Base-by-base conservation (phyloP, 2,888 invertebrate species). In the Drosophila subsilvestris region DNA sequence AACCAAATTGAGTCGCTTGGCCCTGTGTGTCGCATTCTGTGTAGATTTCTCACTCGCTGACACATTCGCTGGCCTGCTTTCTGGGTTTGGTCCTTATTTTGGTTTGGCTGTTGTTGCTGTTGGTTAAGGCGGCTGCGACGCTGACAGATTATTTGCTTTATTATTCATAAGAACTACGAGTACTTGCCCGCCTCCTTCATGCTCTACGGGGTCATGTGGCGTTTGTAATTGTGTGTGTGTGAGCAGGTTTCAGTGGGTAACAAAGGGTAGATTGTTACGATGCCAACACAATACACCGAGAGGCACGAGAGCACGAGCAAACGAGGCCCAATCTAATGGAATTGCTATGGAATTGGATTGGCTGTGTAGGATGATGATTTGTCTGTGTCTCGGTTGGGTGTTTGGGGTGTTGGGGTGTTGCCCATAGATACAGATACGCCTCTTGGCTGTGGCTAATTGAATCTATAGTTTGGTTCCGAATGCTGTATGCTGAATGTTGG, bases 141-240 rank as follows among this genome's bases (percentile, higher is more conserved):
- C 78, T 89, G 88, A 87, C 89, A 86, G 83, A 87, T 88, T 89
- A 89, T 89, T 89, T 83, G 80, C 77, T 89, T 87, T 85, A 89
- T 88, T 88, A 89, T 90, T 88, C 90, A 90, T 89, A 85, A 83
- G 81, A 74, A 76, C 70, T 66, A 54, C 59, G 70, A 74, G 65
- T 55, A 48, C 50, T 27, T 18, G 50, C 50, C 32, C 18, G 17
- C 18, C 18, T 12, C 18, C n/a, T 51, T 12, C 18, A 10, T 51
- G 14, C 32, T 51, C 14, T 25, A 4, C 17, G 63, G 72, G 69
- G 63, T 72, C 69, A 69, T 55, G 71, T 8, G 67, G 71, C 51
- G 47, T 42, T 71, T 51, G 67, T 68, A 61, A 68, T 68, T 70
- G 32, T 32, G 32, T 32, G 14, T 29, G 29, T 29, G 10, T 29